A percentile compares a stretch with the other conserved stretches of the same genome.
phyloP scores from a whole-genome alignment of 2,888 invertebrate species.

The Callyntrura guangdongensis region DNA sequence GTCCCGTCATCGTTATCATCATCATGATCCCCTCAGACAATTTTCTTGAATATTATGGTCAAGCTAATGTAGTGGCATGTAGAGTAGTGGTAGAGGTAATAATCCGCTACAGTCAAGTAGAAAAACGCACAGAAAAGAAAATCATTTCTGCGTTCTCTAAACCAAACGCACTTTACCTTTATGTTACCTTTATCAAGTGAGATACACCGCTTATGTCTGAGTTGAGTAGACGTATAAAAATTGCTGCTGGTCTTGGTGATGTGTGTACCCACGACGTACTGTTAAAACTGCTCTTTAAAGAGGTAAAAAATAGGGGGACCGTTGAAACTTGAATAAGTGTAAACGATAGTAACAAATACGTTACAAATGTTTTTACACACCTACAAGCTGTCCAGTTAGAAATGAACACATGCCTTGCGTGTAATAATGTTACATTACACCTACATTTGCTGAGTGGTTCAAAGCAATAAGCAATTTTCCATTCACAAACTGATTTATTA shows the following conservation, averaged over 20 bases:
- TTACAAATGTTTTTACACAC: background rate
- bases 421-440: background rate
- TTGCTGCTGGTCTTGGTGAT: too few relatives aligned
- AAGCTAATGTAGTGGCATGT: too few relatives aligned
- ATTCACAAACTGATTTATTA: conserved; percentile 52
- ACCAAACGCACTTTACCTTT: too few relatives aligned
- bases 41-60: background rate
- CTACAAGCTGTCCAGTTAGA: conserved; percentile 25
- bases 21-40: conserved; percentile 25
- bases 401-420: background rate
- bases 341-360: conserved; percentile 26
- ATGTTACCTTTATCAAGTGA: too few relatives aligned
- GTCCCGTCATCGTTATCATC: conserved; percentile 8
- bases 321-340: conserved; percentile 35
- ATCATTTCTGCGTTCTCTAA: too few relatives aligned
- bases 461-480: conserved; percentile 8
- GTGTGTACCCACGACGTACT: too few relatives aligned
- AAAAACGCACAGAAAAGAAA: too few relatives aligned
- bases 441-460: conserved; percentile 1
- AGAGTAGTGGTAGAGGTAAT: too few relatives aligned
- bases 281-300: too few relatives aligned
- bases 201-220: too few relatives aligned
- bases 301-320: conserved; percentile 39
- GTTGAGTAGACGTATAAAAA: too few relatives aligned
- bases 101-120: too few relatives aligned